These are phyloP conservation scores for Darevskia mixta DNA, from an alignment of 2,797 vertebrate genomes.

Conservation along the genomic window DNA sequence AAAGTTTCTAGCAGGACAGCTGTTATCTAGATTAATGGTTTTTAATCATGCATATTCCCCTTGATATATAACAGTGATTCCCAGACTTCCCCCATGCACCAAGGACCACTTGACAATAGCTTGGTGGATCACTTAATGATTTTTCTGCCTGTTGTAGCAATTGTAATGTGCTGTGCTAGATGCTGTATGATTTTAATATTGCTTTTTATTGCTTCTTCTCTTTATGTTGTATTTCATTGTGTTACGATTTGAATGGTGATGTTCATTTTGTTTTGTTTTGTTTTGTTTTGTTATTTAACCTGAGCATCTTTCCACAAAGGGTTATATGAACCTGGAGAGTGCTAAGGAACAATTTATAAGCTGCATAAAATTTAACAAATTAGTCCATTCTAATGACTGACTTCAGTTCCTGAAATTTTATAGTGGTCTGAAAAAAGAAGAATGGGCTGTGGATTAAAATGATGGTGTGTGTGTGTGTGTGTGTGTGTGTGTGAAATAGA, in stretches of 20 bases:
- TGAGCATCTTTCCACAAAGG: accelerated
- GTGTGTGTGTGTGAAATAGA: neutral
- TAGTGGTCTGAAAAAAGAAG: neutral
- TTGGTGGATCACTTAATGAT: too few relatives aligned
- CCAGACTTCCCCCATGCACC: neutral
- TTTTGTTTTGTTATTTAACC: too few relatives aligned
- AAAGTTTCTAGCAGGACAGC: slow-evolving; percentile 10
- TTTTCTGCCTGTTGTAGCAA: too few relatives aligned
- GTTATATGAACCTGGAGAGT: neutral
- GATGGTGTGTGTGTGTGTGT: neutral
- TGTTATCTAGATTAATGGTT: neutral
- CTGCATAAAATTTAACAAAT: neutral
- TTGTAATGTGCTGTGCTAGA: too few relatives aligned
- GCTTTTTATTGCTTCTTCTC: too few relatives aligned
- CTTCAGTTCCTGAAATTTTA: neutral
- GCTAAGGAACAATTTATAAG: neutral
- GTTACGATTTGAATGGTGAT: too few relatives aligned
- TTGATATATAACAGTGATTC: slow-evolving; percentile 4
- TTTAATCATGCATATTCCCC: neutral
- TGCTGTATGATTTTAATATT: too few relatives aligned
- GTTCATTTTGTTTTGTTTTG: too few relatives aligned
- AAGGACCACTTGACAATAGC: too few relatives aligned
- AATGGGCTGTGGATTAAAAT: neutral
- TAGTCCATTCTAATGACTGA: neutral
- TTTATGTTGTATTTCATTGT: too few relatives aligned